Evolutionary conservation across 2,888 invertebrate genomes (phyloP), one percentile per base, ranked within the genome.

Genomic region (Agrenia bidenticulata): DNA sequence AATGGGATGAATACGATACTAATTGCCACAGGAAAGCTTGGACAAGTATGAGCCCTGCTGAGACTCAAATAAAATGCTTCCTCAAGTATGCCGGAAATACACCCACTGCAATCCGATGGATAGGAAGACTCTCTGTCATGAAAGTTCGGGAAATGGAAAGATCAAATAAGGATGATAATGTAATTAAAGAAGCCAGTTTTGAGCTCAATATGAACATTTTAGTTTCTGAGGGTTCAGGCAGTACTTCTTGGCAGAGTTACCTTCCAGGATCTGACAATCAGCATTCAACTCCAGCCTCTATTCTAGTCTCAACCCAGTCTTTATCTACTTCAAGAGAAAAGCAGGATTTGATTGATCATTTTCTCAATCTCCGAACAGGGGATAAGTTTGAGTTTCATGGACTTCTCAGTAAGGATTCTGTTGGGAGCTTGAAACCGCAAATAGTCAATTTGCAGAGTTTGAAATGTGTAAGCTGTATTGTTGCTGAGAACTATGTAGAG

Each of bases 321-420:
- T 17, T 42, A 67, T 5, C 19, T 19, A 15, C 2, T 13, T 59
- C 62, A n/a, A 64, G 53, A n/a, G 21, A 62, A 27, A 70, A 71
- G 41, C 56, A 61, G 21, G 49, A 65, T 26, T 37, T 69, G 13
- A 54, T 73, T 0, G 63, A 70, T 54, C 66, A 66, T n/a, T 26
- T 76, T 21, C 66, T 72, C 1, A 70, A 62, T 32, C 67, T 74
- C 15, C 49, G 66, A 55, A 42, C 59, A 2, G 74, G 74, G n/a
- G 76, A 76, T 45, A 69, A 26, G 64, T 67, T 76, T 50, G 69
- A 70, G 41, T 72, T 76, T 64, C 54, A 67, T 56, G 76, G 76
- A 19, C 57, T 50, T 5, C 54, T 76, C 7, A 53, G 51, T n/a
- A 58, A 39, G 1, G 53, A 61, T 32, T 65, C 67, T 17, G 54